Evolutionary conservation across 2,888 invertebrate genomes (phyloP).

Genomic region (Brenthis ino): DNA sequence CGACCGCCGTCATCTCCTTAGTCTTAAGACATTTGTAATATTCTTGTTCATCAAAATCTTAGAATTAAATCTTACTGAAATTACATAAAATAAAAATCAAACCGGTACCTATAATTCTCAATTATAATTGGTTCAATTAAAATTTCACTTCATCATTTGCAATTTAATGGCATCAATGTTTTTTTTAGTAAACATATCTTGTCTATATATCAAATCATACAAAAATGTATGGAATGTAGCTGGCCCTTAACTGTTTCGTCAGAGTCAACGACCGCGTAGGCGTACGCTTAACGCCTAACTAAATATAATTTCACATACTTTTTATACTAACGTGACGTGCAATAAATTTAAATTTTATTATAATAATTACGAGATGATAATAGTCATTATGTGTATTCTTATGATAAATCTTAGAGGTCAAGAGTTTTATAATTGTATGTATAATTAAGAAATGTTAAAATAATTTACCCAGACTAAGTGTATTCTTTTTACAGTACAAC

Average conservation of each 20-base stretch:
- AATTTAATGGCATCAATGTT: slow-evolving; percentile 1
- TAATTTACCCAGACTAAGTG: no score
- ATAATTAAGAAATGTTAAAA: no score
- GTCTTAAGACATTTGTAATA: no score
- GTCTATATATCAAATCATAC: slow-evolving; percentile 6
- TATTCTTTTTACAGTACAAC: no score
- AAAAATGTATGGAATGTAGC: slow-evolving; percentile 19
- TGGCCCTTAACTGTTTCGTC: slow-evolving; percentile 20
- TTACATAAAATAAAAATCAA: no score
- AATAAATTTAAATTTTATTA: slow-evolving; percentile 6
- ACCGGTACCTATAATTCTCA: no score
- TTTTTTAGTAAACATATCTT: background rate
- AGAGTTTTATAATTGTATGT: no score
- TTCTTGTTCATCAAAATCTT: no score
- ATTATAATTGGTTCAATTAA: background rate
- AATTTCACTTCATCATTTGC: slow-evolving; percentile 1
- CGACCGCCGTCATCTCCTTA: no score
- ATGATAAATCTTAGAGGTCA: no score
- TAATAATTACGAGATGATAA: background rate
- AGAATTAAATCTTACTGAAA: no score
- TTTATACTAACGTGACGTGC: background rate
- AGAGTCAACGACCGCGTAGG: slow-evolving; percentile 29
- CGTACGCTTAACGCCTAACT: slow-evolving; percentile 8
- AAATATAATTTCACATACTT: slow-evolving; percentile 16
- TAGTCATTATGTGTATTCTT: background rate